phyloP scores from a whole-genome alignment of 2,797 vertebrate species.

The Falco naumanni region DNA sequence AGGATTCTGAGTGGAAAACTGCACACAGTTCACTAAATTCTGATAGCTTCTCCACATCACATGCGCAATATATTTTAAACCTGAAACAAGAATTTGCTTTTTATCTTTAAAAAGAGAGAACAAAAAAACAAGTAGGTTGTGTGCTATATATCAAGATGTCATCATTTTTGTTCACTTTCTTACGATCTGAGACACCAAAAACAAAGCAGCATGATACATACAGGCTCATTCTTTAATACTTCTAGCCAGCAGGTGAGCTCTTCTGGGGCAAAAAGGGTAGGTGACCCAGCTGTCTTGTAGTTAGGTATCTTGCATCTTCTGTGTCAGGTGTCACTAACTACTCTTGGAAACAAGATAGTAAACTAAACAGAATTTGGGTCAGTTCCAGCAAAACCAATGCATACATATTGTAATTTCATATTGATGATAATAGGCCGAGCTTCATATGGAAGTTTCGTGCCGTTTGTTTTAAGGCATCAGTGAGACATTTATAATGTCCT shows the following conservation, averaged over 20 bases:
- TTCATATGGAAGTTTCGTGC: not conserved
- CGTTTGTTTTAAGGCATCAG: not conserved
- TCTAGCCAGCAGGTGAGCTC: not conserved
- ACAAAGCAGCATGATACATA: not conserved
- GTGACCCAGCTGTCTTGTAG: not conserved
- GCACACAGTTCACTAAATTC: not conserved
- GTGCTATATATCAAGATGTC: not conserved
- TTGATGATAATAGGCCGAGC: not conserved
- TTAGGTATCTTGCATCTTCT: not conserved
- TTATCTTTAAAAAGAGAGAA: not conserved
- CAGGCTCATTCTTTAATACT: not conserved
- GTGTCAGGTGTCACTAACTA: not conserved
- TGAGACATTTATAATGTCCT: not conserved
- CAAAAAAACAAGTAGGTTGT: not conserved
- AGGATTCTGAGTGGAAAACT: not conserved
- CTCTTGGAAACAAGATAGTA: not conserved
- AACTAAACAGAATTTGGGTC: not conserved
- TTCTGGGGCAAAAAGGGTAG: not conserved
- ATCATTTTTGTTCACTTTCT: not conserved
- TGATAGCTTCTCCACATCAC: not conserved
- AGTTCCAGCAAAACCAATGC: not conserved
- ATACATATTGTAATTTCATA: not conserved
- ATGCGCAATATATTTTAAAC: not conserved
- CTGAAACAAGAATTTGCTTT: not conserved
- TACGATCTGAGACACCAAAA: not conserved